Percentiles rank a stretch among this genome's conserved stretches.
These are phyloP conservation scores for Coturnix japonica DNA, from an alignment of 2,113 vertebrate species.

Conservation along the genomic window DNA sequence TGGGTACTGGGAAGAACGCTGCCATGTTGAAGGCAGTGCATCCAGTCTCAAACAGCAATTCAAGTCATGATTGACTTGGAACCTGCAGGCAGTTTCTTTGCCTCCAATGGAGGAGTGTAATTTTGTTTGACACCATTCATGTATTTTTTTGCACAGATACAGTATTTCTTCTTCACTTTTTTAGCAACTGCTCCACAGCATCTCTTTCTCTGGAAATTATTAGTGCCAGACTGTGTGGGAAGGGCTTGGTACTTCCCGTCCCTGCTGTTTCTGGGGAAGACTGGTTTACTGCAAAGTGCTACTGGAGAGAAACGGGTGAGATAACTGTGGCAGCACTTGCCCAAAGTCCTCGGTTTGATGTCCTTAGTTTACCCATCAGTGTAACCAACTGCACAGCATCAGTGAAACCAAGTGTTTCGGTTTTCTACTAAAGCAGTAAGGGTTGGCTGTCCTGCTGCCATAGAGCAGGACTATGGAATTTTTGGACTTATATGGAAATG, in stretches of 20 bases:
- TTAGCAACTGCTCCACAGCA: background rate
- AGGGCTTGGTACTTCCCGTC: background rate
- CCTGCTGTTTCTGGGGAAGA: background rate
- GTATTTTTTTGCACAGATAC: background rate
- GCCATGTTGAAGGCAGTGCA: accelerated
- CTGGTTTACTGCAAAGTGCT: background rate
- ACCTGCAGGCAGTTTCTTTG: background rate
- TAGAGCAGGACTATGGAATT: background rate
- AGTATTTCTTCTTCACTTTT: accelerated
- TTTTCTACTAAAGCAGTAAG: background rate
- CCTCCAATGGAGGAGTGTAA: accelerated
- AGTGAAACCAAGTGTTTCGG: background rate
- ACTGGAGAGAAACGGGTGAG: background rate
- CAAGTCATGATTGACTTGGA: background rate
- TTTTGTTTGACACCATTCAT: background rate
- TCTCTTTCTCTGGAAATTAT: background rate
- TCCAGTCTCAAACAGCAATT: background rate
- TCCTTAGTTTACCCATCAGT: background rate
- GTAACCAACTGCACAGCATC: background rate
- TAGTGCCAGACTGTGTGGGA: background rate
- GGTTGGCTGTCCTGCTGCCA: background rate
- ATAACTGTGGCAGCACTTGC: background rate
- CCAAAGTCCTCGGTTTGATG: background rate
- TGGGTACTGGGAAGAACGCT: background rate
- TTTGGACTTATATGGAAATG: slow-evolving; percentile 69